Evolutionary conservation across 2,113 vertebrate genomes (phyloP).

Genomic region (Talpa occidentalis): DNA sequence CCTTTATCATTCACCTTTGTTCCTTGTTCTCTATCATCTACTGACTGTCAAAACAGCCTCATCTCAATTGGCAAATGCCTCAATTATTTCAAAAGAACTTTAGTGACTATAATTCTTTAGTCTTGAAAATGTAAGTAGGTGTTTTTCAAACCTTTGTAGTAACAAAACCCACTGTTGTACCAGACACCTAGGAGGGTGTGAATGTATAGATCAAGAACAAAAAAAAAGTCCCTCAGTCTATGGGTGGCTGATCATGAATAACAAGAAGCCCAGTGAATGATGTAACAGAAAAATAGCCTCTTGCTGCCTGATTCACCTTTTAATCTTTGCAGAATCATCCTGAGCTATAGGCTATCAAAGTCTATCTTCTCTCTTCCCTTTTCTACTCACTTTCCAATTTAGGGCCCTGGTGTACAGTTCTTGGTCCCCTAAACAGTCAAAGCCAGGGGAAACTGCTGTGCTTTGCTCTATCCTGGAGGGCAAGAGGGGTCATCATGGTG

Average conservation of each 20-base stretch:
- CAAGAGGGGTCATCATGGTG: not conserved
- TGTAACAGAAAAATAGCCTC: fast-evolving
- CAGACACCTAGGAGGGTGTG: not conserved
- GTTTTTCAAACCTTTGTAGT: not conserved
- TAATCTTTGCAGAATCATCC: not conserved
- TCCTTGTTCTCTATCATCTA: not conserved
- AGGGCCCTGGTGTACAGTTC: not conserved
- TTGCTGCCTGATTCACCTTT: fast-evolving
- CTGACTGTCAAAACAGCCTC: not conserved
- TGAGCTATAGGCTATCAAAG: not conserved
- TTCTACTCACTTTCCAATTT: not conserved
- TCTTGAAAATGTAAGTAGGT: not conserved
- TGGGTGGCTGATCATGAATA: not conserved
- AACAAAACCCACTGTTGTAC: not conserved
- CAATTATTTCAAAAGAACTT: not conserved
- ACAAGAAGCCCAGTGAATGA: not conserved
- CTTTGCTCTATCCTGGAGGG: not conserved
- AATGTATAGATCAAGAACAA: not conserved
- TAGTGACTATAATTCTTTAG: not conserved
- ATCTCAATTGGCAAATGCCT: not conserved
- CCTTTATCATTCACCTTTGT: not conserved
- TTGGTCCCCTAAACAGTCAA: not conserved
- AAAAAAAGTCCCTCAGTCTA: not conserved
- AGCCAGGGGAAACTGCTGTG: not conserved
- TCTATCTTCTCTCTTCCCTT: not conserved